Conservation (phyloP, 2,797 vertebrate genomes). For the Sebastes ruberrimus region DNA sequence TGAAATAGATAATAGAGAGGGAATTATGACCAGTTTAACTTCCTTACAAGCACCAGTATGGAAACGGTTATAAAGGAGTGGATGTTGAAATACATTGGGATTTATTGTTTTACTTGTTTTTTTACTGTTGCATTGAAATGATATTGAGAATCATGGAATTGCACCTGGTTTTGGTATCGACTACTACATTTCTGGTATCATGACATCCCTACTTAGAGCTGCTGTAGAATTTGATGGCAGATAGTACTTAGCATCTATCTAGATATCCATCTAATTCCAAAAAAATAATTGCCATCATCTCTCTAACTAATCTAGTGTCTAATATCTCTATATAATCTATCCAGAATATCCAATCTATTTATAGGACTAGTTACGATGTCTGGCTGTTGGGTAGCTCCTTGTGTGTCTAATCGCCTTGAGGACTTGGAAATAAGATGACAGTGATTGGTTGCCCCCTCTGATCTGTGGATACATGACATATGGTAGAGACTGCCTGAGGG, state of each 20-base stretch:
- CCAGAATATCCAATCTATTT: background rate
- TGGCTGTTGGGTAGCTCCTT: conserved; percentile 4
- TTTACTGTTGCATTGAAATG: no score
- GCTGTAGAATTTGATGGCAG: background rate
- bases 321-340: background rate
- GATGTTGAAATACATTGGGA: no score
- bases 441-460: conserved; percentile 42
- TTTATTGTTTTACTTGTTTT: no score
- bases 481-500: conserved; percentile 43
- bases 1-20: no score
- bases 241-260: background rate
- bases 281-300: background rate
- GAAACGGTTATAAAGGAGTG: no score
- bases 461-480: conserved; percentile 56
- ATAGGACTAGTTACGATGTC: background rate
- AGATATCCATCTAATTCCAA: background rate
- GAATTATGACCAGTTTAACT: no score
- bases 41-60: no score
- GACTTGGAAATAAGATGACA: conserved; percentile 48
- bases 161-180: no score
- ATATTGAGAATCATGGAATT: no score
- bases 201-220: background rate
- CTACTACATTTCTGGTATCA: no score
- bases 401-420: conserved; percentile 27
- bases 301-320: background rate